Conservation (phyloP, 2,113 vertebrate species). For the Pseudois nayaur region DNA sequence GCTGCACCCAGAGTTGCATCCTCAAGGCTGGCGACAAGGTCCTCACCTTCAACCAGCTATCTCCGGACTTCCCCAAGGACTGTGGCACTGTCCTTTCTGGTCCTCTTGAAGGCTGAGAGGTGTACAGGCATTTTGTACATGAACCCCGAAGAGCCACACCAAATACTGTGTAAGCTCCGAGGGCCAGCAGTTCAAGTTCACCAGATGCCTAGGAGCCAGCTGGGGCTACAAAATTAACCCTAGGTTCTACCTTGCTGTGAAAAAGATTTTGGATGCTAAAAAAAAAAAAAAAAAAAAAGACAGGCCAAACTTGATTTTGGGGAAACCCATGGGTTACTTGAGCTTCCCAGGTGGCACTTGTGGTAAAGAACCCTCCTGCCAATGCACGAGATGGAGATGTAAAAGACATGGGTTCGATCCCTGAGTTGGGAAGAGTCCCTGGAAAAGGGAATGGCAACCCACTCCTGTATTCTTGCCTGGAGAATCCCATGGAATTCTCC, state of each 20-base stretch:
- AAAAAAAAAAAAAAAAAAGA: not conserved
- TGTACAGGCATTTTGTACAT: conserved; percentile 88
- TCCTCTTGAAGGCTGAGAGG: conserved; percentile 89
- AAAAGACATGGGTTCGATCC: not conserved
- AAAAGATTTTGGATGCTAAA: conserved; percentile 72
- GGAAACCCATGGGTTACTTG: not conserved
- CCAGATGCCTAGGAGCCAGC: conserved; percentile 88
- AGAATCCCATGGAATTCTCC: not conserved
- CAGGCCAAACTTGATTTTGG: not conserved
- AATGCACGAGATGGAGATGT: not conserved
- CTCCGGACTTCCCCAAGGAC: conserved; percentile 84
- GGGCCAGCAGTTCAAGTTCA: conserved; percentile 68
- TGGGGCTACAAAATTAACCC: conserved; percentile 89
- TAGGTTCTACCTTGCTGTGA: conserved; percentile 66
- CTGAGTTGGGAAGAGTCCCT: not conserved
- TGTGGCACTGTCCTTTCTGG: conserved; percentile 89
- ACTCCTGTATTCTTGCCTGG: not conserved
- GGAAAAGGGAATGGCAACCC: not conserved
- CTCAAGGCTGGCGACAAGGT: conserved; percentile 89
- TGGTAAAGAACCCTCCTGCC: not conserved
- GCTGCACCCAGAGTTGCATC: conserved; percentile 85
- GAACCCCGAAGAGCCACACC: conserved; percentile 79
- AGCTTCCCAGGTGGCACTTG: not conserved
- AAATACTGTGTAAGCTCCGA: conserved; percentile 72
- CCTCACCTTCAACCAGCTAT: conserved; percentile 92